phyloP scores from a whole-genome alignment of 2,113 vertebrate species.

The Embiotoca jacksoni region DNA sequence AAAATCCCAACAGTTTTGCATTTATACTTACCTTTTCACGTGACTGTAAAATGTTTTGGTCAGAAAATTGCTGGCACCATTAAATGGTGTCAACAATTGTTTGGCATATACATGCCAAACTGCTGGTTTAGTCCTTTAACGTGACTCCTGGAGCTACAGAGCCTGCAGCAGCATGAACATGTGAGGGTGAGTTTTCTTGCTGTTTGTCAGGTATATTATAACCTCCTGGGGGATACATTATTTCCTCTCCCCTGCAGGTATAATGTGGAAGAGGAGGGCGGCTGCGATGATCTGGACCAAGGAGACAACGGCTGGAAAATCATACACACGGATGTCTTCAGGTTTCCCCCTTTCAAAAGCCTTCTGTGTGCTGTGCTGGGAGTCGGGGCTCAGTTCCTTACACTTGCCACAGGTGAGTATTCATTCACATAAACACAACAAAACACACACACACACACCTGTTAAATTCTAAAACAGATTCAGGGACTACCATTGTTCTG shows the following conservation, averaged over 20 bases:
- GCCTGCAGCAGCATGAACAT: too few species aligned
- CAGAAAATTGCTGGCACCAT: too few species aligned
- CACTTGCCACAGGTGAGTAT: constrained; percentile 89
- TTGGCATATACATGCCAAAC: too few species aligned
- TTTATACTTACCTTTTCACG: too few species aligned
- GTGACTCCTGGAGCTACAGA: too few species aligned
- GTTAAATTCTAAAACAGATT: not conserved
- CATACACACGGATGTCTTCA: constrained; percentile 94
- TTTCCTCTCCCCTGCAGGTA: constrained; percentile 76
- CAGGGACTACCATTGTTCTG: not conserved
- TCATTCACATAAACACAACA: constrained; percentile 1
- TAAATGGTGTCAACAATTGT: too few species aligned
- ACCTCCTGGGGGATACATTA: not conserved
- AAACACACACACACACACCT: not conserved
- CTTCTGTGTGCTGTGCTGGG: constrained; percentile 91
- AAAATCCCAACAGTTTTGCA: too few species aligned
- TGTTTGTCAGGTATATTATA: too few species aligned
- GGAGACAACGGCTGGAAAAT: constrained; percentile 97
- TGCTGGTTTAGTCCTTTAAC: too few species aligned
- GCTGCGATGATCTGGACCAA: constrained; percentile 91
- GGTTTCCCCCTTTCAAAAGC: constrained; percentile 91
- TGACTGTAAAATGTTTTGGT: too few species aligned
- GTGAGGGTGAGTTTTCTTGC: too few species aligned
- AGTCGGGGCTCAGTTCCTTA: constrained; percentile 93
- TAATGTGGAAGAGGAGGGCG: constrained; percentile 92